Evolutionary conservation across 2,888 invertebrate genomes (phyloP).

Genomic region (Pherbina coryleti): DNA sequence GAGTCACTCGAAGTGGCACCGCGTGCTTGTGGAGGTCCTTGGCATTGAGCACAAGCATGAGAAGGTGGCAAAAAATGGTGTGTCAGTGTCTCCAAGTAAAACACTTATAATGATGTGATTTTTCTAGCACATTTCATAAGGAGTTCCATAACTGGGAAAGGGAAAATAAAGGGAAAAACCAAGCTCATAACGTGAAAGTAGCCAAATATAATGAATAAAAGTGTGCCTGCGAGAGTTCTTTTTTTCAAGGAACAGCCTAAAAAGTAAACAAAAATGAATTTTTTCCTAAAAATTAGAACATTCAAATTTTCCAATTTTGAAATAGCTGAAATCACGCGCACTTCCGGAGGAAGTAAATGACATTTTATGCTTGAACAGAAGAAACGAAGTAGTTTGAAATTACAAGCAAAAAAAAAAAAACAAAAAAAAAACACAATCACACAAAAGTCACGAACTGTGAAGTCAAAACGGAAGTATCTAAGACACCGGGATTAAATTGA

Average conservation of each 20-base stretch:
- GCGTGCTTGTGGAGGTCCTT: neutral
- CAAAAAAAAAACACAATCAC: conserved; percentile 30
- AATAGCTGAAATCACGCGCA: conserved; percentile 18
- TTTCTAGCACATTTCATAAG: neutral
- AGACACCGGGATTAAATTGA: conserved; percentile 54
- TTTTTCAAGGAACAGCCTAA: neutral
- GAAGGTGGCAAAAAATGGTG: conserved; percentile 6
- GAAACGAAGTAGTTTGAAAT: neutral
- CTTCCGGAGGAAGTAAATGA: conserved; percentile 2
- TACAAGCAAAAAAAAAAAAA: neutral
- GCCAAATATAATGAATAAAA: neutral
- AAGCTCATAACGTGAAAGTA: neutral
- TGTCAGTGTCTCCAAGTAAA: conserved; percentile 37
- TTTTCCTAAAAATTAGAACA: neutral
- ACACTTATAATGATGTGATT: conserved; percentile 31
- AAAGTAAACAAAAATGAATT: conserved; percentile 22
- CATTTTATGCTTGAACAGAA: conserved; percentile 24
- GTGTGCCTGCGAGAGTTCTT: neutral
- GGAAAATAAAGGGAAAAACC: neutral
- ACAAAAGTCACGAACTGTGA: conserved; percentile 50
- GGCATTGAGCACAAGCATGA: neutral
- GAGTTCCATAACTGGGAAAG: neutral
- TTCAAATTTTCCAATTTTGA: conserved; percentile 35
- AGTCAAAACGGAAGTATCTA: conserved; percentile 45
- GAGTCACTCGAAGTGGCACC: neutral